phyloP scores from a whole-genome alignment of 2,113 vertebrate species.

The Saccopteryx leptura region DNA sequence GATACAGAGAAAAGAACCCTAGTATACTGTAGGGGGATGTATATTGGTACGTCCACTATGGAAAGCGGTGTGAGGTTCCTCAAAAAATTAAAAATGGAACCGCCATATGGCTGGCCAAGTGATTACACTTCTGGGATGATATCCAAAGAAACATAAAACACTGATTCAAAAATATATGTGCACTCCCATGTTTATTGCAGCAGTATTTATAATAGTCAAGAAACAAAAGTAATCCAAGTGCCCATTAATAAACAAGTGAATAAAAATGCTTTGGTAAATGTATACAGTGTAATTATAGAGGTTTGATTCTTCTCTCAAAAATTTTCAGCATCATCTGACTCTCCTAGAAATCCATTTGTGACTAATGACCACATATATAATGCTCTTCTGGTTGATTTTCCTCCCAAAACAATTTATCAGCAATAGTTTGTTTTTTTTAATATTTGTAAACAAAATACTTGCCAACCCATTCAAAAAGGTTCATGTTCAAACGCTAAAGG shows the following conservation, averaged over 20 bases:
- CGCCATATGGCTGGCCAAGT: no score
- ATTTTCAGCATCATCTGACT: conserved; percentile 51
- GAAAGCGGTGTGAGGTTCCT: no score
- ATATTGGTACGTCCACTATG: no score
- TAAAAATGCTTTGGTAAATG: not conserved
- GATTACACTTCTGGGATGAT: no score
- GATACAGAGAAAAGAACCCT: no score
- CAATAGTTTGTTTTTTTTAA: not conserved
- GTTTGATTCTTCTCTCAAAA: conserved; percentile 51
- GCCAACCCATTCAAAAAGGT: not conserved
- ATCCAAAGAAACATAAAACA: not conserved
- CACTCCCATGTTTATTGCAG: not conserved
- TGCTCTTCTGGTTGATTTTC: conserved; percentile 67
- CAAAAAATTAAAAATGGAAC: no score
- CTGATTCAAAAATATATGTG: not conserved
- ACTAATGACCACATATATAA: conserved; percentile 60
- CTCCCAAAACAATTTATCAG: not conserved
- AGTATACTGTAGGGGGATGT: no score
- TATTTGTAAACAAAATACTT: not conserved
- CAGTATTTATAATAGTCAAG: not conserved
- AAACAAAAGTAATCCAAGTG: not conserved
- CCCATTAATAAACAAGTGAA: not conserved
- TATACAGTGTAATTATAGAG: conserved; percentile 48
- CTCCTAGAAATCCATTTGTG: conserved; percentile 52
- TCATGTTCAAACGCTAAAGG: not conserved